phyloP scores from a whole-genome alignment of 2,113 vertebrate species.

The Podilymbus podiceps region DNA sequence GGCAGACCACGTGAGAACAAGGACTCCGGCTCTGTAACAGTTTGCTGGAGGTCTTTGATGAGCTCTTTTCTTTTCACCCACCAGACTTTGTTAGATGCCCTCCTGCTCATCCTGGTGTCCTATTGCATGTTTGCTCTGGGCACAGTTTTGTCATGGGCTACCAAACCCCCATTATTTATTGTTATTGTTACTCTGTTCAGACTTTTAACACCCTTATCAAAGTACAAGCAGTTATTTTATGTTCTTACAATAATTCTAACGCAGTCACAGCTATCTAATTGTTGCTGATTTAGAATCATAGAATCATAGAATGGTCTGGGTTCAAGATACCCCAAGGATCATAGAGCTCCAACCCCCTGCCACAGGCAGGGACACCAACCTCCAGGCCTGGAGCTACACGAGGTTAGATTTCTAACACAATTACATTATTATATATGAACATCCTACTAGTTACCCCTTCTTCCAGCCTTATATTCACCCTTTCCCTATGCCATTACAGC shows the following conservation, averaged over 20 bases:
- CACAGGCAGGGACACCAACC: too few relatives aligned
- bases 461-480: background rate
- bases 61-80: background rate
- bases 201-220: background rate
- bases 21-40: background rate
- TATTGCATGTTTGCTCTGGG: background rate
- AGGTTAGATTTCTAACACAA: background rate
- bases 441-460: background rate
- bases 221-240: background rate
- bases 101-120: background rate
- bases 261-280: background rate
- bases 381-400: too few relatives aligned
- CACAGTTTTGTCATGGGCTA: background rate
- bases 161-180: too few relatives aligned
- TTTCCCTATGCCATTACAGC: background rate
- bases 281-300: background rate
- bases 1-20: rapidly evolving
- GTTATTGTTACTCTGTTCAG: background rate
- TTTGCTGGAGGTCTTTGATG: background rate
- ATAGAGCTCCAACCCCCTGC: too few relatives aligned
- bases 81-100: background rate
- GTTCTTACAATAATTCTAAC: background rate
- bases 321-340: too few relatives aligned
- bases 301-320: too few relatives aligned
- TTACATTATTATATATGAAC: background rate